These are phyloP conservation scores for Paedocypris micromegethes DNA, from an alignment of 2,797 vertebrate genomes.

Conservation along the genomic window DNA sequence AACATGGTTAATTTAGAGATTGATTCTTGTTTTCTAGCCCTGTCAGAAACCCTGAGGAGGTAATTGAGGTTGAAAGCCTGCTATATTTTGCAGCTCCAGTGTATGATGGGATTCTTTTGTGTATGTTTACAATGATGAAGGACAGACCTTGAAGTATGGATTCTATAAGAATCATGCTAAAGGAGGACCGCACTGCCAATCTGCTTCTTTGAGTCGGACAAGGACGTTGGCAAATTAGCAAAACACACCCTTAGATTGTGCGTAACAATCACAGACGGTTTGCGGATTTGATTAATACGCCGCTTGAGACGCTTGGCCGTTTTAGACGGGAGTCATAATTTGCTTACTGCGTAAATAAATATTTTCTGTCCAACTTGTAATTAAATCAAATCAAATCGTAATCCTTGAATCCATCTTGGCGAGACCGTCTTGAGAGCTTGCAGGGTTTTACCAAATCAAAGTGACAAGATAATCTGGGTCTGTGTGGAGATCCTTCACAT, in stretches of 20 bases:
- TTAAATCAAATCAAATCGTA: slow-evolving; percentile 47
- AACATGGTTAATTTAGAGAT: slow-evolving; percentile 50
- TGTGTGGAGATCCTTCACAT: slow-evolving; percentile 22
- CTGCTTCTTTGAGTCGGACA: slow-evolving; percentile 34
- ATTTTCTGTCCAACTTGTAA: slow-evolving; percentile 38
- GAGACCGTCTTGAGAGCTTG: slow-evolving; percentile 30
- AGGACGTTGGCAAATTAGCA: slow-evolving; percentile 32
- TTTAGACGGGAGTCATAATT: slow-evolving; percentile 20
- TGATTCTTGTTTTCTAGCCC: slow-evolving; percentile 47
- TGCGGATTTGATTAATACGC: slow-evolving; percentile 22
- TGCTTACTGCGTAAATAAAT: slow-evolving; percentile 22
- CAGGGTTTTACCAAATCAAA: slow-evolving; percentile 37
- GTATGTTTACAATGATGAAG: slow-evolving; percentile 44
- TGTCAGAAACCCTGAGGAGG: slow-evolving; percentile 44
- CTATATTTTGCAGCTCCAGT: slow-evolving; percentile 34
- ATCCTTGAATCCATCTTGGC: slow-evolving; percentile 34
- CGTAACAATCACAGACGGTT: too few species aligned
- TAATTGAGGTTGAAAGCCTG: slow-evolving; percentile 56
- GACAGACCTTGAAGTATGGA: slow-evolving; percentile 51
- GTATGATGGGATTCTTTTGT: slow-evolving; percentile 47
- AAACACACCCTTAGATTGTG: slow-evolving; percentile 13
- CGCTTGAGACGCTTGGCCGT: slow-evolving; percentile 3
- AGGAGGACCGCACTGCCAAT: slow-evolving; percentile 27
- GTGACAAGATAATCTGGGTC: slow-evolving; percentile 42
- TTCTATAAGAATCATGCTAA: slow-evolving; percentile 44